phyloP scores from a whole-genome alignment of 2,113 vertebrate species.

The Trachemys scripta region DNA sequence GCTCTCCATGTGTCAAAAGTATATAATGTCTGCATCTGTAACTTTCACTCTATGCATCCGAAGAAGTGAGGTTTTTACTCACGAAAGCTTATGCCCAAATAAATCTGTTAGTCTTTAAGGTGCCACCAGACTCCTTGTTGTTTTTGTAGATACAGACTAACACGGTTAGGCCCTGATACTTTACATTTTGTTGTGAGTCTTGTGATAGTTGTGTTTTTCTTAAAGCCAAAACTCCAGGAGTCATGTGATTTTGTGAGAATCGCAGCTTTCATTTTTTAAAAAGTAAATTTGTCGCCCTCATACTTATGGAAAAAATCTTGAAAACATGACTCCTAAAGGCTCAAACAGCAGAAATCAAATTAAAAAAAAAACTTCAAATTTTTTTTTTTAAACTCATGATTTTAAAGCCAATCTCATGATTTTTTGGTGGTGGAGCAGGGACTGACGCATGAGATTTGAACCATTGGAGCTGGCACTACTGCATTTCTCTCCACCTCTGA shows the following conservation, averaged over 20 bases:
- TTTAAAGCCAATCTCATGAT: not conserved
- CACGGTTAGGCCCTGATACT: too few species aligned
- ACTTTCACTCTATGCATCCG: too few species aligned
- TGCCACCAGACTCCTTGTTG: too few species aligned
- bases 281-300: not conserved
- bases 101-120: too few species aligned
- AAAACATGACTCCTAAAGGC: not conserved
- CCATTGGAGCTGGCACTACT: not conserved
- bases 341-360: not conserved
- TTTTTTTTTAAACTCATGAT: not conserved
- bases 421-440: not conserved
- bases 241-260: fast-evolving
- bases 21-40: too few species aligned
- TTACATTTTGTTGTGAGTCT: not conserved
- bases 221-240: not conserved
- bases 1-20: too few species aligned
- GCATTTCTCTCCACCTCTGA: not conserved
- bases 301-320: not conserved
- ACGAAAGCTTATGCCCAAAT: too few species aligned
- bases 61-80: too few species aligned
- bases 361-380: too few species aligned
- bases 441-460: not conserved
- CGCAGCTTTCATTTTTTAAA: not conserved
- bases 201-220: not conserved
- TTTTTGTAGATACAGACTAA: too few species aligned